A percentile compares a stretch with the other conserved stretches of the same genome.
Conservation (phyloP, 2,113 vertebrate species). For the Leiothrix lutea region DNA sequence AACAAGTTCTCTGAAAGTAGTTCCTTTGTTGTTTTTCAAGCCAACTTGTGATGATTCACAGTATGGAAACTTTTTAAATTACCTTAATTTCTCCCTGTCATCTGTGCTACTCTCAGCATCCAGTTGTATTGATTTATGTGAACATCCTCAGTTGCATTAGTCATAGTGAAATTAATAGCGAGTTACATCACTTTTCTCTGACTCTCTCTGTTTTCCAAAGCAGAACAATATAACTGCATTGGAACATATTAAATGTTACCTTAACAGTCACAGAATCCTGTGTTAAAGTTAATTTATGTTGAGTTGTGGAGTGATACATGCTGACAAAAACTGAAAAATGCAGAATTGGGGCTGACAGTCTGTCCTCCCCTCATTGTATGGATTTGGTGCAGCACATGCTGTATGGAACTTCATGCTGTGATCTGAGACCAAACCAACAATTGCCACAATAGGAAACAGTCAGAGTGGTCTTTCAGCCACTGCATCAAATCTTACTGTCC, state of each 20-base stretch:
- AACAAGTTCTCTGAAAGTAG: slow-evolving; percentile 13
- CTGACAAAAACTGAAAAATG: slow-evolving; percentile 6
- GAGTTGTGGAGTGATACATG: slow-evolving; percentile 12
- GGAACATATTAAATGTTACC: background rate
- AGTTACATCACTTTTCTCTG: background rate
- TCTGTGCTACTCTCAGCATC: slow-evolving; percentile 45
- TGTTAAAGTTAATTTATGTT: slow-evolving; percentile 47
- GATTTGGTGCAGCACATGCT: background rate
- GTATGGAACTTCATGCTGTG: slow-evolving; percentile 1
- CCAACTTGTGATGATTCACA: slow-evolving; percentile 42
- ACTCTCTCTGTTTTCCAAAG: slow-evolving; percentile 8
- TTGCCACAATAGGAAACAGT: background rate
- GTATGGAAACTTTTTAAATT: slow-evolving; percentile 56
- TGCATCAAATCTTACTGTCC: background rate
- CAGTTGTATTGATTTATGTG: slow-evolving; percentile 53
- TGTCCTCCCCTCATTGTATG: background rate
- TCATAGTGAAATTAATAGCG: slow-evolving; percentile 30
- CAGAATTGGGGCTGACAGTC: background rate
- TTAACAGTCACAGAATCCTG: slow-evolving; percentile 15
- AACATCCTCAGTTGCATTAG: slow-evolving; percentile 39
- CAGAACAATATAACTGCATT: background rate
- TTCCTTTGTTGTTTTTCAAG: slow-evolving; percentile 45
- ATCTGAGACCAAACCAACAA: background rate
- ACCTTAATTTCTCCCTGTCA: slow-evolving; percentile 37
- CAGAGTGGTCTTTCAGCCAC: background rate